Conservation (phyloP, 2,888 invertebrate species). For the Erebia palarica region DNA sequence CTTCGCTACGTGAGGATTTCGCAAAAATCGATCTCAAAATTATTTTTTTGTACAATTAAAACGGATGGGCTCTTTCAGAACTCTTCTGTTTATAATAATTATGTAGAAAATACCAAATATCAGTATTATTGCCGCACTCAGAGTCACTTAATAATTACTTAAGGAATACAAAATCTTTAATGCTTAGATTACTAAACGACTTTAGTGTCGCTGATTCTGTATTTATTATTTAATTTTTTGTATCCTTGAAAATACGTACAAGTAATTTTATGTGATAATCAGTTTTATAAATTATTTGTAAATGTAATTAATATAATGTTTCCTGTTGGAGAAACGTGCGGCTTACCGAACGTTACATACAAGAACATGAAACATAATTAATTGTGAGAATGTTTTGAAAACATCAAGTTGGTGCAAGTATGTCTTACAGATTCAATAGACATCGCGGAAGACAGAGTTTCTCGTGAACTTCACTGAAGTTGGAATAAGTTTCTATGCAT, state of each 20-base stretch:
- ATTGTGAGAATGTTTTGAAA: conserved; percentile 43
- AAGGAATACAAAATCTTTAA: no score
- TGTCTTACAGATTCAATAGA: conserved; percentile 74
- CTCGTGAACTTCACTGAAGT: conserved; percentile 70
- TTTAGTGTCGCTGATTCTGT: no score
- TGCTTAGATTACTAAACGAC: no score
- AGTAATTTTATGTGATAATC: neutral
- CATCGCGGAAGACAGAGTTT: conserved; percentile 73
- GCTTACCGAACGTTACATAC: conserved; percentile 30
- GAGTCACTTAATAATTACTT: no score
- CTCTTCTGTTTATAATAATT: no score
- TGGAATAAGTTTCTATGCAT: conserved; percentile 70
- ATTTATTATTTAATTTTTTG: no score
- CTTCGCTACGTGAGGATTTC: no score
- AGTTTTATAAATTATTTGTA: conserved; percentile 1
- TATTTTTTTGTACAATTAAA: no score
- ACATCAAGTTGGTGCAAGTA: conserved; percentile 43
- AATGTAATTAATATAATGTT: conserved; percentile 30
- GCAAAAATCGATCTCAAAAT: no score
- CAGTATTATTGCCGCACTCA: no score
- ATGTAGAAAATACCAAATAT: no score
- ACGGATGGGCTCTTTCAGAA: no score
- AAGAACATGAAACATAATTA: conserved; percentile 39
- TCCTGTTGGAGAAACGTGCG: conserved; percentile 32
- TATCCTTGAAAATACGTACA: neutral